Evolutionary conservation across 1,140 invertebrate species (phyloP).

Genomic region (Hylyphantes graminicola): DNA sequence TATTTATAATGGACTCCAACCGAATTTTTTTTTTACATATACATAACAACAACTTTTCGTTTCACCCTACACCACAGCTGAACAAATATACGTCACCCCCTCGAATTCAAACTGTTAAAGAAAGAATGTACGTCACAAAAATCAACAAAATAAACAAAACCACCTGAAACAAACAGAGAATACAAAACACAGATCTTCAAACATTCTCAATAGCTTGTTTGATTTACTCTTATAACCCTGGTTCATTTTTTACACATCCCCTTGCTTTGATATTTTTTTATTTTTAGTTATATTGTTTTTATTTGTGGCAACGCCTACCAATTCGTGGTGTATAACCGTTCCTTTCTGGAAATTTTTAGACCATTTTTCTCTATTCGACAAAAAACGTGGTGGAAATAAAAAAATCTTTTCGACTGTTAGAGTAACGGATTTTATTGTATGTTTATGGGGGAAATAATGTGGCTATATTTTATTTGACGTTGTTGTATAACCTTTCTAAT

Average conservation of each 20-base stretch:
- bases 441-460: neutral
- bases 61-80: too few relatives aligned
- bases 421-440: too few relatives aligned
- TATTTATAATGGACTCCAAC: too few relatives aligned
- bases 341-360: neutral
- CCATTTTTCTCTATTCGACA: constrained; percentile 1
- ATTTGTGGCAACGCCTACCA: constrained; percentile 20
- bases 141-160: constrained; percentile 19
- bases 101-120: constrained; percentile 27
- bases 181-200: constrained; percentile 43
- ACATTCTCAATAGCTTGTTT: constrained; percentile 56
- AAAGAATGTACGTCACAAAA: constrained; percentile 40
- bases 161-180: constrained; percentile 15
- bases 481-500: too few relatives aligned
- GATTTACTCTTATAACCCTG: constrained; percentile 30
- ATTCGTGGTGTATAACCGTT: constrained; percentile 20
- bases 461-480: neutral
- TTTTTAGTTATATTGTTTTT: constrained; percentile 21
- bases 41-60: too few relatives aligned
- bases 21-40: too few relatives aligned
- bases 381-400: constrained; percentile 30
- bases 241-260: neutral
- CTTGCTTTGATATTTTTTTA: neutral
- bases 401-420: neutral
- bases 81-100: too few relatives aligned